Conservation (phyloP, 2,888 invertebrate species). For the Atrina japonica region DNA sequence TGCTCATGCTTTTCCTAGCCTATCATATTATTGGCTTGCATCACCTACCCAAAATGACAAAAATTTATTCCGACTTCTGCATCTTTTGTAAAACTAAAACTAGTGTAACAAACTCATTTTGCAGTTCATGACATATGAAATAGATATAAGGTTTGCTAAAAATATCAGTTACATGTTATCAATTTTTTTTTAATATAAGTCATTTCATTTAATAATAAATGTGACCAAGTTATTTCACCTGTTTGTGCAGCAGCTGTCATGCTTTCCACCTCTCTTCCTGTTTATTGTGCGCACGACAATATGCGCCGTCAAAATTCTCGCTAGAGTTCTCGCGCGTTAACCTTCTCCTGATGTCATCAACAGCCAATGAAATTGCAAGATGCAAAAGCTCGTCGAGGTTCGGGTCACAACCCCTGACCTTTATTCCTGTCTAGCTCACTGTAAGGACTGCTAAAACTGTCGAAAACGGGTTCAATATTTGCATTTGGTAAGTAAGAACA, state of each 20-base stretch:
- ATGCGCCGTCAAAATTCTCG: constrained; percentile 46
- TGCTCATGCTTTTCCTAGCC: no score
- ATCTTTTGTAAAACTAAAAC: no score
- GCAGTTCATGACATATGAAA: no score
- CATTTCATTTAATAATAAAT: not conserved
- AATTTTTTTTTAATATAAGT: no score
- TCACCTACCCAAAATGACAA: no score
- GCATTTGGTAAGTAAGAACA: constrained; percentile 1
- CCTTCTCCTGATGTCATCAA: constrained; percentile 58
- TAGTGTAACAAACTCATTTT: no score
- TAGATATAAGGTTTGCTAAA: no score
- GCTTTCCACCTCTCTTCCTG: constrained; percentile 36
- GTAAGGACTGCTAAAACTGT: constrained; percentile 3
- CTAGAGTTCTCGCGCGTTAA: constrained; percentile 31
- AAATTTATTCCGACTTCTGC: no score
- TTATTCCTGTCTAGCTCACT: constrained; percentile 56
- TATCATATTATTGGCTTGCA: no score
- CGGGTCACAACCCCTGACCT: constrained; percentile 79
- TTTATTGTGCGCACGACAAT: constrained; percentile 51
- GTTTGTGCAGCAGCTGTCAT: constrained; percentile 6
- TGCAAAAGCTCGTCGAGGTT: constrained; percentile 58
- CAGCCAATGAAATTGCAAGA: constrained; percentile 66
- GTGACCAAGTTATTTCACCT: not conserved
- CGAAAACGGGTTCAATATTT: constrained; percentile 9
- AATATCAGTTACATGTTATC: no score